Percentiles rank a stretch among this genome's conserved stretches.
phyloP scores from a whole-genome alignment of 2,888 invertebrate genomes.

The Cephalotes varians region DNA sequence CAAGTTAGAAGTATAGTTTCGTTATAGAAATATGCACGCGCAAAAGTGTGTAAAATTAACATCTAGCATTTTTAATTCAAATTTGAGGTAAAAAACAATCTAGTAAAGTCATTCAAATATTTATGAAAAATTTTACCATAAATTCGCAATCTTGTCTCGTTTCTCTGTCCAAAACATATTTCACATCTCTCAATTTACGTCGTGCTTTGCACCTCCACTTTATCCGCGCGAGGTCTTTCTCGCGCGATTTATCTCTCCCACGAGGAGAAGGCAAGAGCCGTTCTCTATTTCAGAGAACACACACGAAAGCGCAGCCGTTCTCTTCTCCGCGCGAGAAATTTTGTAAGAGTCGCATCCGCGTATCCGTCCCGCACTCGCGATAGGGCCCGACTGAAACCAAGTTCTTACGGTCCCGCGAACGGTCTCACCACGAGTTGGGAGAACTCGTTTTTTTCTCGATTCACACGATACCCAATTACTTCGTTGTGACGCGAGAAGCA shows the following conservation, averaged over 20 bases:
- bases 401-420: not conserved
- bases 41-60: not conserved
- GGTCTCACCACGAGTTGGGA: not conserved
- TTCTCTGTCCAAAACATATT: not conserved
- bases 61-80: not conserved
- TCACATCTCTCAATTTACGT: slow-evolving; percentile 8
- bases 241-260: slow-evolving; percentile 7
- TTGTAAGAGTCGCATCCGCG: not conserved
- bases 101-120: not conserved
- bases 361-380: slow-evolving; percentile 12
- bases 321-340: not conserved
- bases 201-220: slow-evolving; percentile 3
- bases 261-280: not conserved
- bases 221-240: not conserved
- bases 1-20: not conserved
- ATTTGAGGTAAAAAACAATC: not conserved
- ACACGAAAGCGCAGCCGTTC: not conserved
- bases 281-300: not conserved
- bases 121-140: not conserved
- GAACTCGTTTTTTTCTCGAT: slow-evolving; percentile 17
- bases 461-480: slow-evolving; percentile 6
- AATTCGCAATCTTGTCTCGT: not conserved
- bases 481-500: slow-evolving; percentile 17
- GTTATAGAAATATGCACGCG: not conserved
- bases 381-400: slow-evolving; percentile 7